Evolutionary conservation across 2,797 vertebrate species (phyloP).

Genomic region (Merluccius polli): DNA sequence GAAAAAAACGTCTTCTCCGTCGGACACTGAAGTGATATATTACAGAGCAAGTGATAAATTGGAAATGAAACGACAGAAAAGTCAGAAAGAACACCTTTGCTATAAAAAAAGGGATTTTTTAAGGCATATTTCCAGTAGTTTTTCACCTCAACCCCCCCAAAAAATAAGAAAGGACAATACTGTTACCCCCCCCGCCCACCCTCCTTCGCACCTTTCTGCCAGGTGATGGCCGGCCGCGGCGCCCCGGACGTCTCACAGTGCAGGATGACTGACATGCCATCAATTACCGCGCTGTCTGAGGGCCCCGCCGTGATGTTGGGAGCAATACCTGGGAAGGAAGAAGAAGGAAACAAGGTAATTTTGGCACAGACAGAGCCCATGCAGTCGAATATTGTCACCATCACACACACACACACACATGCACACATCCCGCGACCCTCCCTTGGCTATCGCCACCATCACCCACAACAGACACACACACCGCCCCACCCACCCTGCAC

Average conservation of each 20-base stretch:
- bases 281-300: conserved; percentile 93
- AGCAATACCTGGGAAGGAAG: conserved; percentile 80
- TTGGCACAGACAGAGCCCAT: too few relatives aligned
- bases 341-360: conserved; percentile 14
- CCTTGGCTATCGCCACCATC: too few relatives aligned
- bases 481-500: conserved; percentile 7
- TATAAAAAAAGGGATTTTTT: background rate
- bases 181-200: conserved; percentile 31
- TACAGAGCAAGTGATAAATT: background rate
- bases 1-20: background rate
- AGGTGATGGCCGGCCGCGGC: conserved; percentile 92
- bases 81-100: background rate
- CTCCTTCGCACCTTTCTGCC: conserved; percentile 86
- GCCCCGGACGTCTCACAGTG: conserved; percentile 95
- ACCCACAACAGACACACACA: too few relatives aligned
- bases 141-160: background rate
- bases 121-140: background rate
- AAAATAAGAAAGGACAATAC: too few relatives aligned
- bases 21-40: background rate
- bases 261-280: conserved; percentile 89
- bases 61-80: background rate
- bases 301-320: conserved; percentile 96
- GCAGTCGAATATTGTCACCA: too few relatives aligned
- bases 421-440: background rate
- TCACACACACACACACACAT: conserved; percentile 6